Base-by-base conservation (phyloP, 2,888 invertebrate species). In the Caenorhabditis sp. region DNA sequence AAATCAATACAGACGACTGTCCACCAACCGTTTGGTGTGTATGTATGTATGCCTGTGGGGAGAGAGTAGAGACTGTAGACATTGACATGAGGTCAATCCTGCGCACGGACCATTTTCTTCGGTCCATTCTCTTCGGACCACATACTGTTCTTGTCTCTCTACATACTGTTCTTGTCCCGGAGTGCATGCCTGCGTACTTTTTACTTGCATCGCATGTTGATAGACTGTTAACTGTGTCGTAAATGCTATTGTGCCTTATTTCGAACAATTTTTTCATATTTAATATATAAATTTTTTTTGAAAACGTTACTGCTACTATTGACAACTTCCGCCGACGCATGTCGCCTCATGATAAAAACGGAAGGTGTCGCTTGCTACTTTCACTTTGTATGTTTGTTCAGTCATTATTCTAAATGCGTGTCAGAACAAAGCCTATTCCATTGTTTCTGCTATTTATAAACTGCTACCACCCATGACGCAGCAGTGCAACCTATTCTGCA, bases 401-500 rank as follows among this genome's bases (percentile, higher is more conserved):
- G n/a, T 41, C 38, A 22, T 38, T 61, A 38, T 19, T 16, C 14
- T 35, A 1, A 49, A 49, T 19, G 12, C 31, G 59, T 26, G 44
- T n/a, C 26, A 26, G 38, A 44, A 44, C 63, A 47, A 63, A 41
- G 3, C n/a, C 63, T 28, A 26, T 35, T 16, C 70, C 6, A 19
- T 19, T 12, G 10, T 14, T 44, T 28, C 12, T 58, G n/a, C 24
- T 63, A 59, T 61, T 61, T 35, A 35, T 51, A 47, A 59, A 63
- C 63, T 73, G 59, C 61, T 63, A 31, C 73, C 49, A 66, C 6
- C 64, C 31, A 47, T 64, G 47, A 64, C 64, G 16, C 54, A 41
- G 19, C 31, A n/a, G 56, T 24, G 35, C 31, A 69, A 59, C 44
- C 72, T 49, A 64, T 80, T 72, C 31, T 31, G 31, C 49, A 69